Percentiles rank a stretch among this genome's conserved stretches.
Evolutionary conservation across 2,113 vertebrate species (phyloP).

Genomic region (Catharus bicknelli): DNA sequence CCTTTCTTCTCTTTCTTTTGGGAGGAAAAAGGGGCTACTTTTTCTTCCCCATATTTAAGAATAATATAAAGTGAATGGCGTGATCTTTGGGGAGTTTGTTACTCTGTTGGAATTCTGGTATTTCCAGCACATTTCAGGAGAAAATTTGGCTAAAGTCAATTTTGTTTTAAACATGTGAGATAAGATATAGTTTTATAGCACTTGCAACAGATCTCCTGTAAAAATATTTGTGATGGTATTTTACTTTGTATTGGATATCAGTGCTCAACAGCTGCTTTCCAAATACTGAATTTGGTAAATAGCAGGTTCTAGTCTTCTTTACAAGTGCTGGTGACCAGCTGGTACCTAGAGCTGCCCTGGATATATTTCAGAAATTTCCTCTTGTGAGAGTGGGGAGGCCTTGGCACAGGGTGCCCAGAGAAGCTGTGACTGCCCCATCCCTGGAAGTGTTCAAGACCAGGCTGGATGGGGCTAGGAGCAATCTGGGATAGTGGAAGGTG

Average conservation of each 20-base stretch:
- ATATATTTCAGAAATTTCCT: not conserved
- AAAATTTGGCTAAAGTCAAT: not conserved
- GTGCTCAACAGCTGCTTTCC: not conserved
- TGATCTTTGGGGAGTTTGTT: not conserved
- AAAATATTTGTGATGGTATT: not conserved
- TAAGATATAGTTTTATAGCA: not conserved
- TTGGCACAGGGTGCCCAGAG: not conserved
- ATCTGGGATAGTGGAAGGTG: not conserved
- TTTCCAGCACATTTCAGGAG: not conserved
- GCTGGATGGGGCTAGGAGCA: fast-evolving
- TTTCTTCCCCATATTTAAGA: not conserved
- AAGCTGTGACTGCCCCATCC: not conserved
- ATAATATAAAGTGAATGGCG: not conserved
- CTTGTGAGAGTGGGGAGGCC: not conserved
- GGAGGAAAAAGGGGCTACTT: not conserved
- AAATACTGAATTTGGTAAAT: not conserved
- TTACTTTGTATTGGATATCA: not conserved
- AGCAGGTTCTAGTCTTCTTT: not conserved
- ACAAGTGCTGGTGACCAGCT: not conserved
- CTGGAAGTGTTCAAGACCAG: not conserved
- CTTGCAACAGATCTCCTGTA: not conserved
- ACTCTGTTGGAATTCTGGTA: not conserved
- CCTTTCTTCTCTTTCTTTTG: not conserved
- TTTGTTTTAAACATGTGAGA: not conserved
- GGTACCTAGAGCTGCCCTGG: not conserved